phyloP scores from a whole-genome alignment of 1,140 invertebrate species.

The Calliopsis andreniformis region DNA sequence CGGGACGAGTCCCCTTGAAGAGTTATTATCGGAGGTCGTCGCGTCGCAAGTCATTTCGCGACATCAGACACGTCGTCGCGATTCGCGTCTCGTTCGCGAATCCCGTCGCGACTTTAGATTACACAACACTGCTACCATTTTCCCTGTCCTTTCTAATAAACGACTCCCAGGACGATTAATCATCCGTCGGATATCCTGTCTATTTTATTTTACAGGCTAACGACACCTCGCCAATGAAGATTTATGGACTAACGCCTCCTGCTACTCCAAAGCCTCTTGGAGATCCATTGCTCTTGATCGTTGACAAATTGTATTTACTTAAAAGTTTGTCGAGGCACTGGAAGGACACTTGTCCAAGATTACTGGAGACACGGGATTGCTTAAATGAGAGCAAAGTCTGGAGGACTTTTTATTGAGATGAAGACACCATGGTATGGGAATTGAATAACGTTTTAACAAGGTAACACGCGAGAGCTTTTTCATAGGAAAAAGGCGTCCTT shows the following conservation, averaged over 20 bases:
- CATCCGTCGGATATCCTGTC: background rate
- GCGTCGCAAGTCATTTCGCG: background rate
- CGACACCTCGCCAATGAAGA: slow-evolving; percentile 32
- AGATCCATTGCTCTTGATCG: no score
- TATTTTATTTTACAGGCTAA: slow-evolving; percentile 21
- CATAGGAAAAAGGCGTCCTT: background rate
- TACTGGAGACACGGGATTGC: no score
- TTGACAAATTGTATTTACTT: no score
- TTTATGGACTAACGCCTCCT: slow-evolving; percentile 12
- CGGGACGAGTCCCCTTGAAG: background rate
- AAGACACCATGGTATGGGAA: no score
- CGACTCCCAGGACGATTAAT: slow-evolving; percentile 22
- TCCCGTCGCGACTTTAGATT: background rate
- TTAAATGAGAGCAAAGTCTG: no score
- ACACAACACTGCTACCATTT: slow-evolving; percentile 6
- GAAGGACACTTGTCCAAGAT: no score
- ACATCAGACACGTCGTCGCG: background rate
- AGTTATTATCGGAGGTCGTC: background rate
- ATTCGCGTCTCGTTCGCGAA: background rate
- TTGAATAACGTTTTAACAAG: slow-evolving; percentile 1
- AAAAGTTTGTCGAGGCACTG: no score
- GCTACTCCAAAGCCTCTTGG: background rate
- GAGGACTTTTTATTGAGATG: no score
- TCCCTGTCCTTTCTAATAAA: background rate
- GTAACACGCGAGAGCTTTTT: background rate